Conservation (phyloP, 2,113 vertebrate genomes). For the Taurulus bubalis region DNA sequence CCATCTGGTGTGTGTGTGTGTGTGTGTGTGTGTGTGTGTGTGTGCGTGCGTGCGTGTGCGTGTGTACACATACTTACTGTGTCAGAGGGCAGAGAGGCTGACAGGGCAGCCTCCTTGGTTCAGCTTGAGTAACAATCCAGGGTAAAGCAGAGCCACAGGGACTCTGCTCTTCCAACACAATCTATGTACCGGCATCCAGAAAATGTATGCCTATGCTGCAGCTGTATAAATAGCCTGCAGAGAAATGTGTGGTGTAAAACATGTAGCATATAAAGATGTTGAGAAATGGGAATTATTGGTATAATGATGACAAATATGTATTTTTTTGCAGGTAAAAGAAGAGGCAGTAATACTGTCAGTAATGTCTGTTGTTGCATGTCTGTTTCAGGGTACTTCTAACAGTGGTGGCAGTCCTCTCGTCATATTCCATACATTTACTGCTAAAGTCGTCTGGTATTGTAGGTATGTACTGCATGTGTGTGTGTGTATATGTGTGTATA, state of each 20-base stretch:
- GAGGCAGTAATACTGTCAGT: neutral
- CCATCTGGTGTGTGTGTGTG: constrained; percentile 47
- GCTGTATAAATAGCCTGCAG: constrained; percentile 60
- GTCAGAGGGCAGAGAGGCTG: constrained; percentile 42
- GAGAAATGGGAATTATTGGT: neutral
- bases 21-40: constrained; percentile 11
- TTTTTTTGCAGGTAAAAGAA: constrained; percentile 11
- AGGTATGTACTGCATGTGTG: too few relatives aligned
- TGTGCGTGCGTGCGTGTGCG: constrained; percentile 1
- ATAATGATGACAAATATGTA: neutral
- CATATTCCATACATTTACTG: constrained; percentile 97
- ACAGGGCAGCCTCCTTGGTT: constrained; percentile 31
- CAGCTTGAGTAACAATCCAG: constrained; percentile 62
- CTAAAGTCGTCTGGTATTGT: constrained; percentile 96
- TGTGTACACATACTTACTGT: constrained; percentile 17
- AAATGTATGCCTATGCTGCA: constrained; percentile 43
- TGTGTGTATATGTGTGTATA: too few relatives aligned
- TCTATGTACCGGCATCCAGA: constrained; percentile 20
- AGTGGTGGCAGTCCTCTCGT: constrained; percentile 90
- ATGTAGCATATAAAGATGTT: neutral
- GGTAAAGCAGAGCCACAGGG: constrained; percentile 44
- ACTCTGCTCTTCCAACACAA: constrained; percentile 25
- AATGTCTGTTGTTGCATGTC: neutral
- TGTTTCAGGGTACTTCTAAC: constrained; percentile 91
- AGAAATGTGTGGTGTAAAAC: constrained; percentile 5